Conservation (phyloP, 2,888 invertebrate genomes). For the Lochmaea crataegi region DNA sequence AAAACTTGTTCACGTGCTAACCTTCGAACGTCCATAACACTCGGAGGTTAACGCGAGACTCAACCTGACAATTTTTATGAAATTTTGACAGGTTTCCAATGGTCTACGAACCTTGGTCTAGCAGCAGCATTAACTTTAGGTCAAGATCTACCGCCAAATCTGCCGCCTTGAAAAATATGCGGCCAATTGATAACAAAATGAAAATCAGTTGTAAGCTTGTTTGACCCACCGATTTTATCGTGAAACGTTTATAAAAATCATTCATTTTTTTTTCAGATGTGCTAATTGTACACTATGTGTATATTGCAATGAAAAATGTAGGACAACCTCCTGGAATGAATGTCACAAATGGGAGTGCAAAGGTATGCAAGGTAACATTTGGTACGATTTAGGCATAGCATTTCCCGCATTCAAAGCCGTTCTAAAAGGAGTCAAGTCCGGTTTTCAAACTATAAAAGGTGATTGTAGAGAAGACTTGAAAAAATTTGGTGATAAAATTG, state of each 20-base stretch:
- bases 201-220: too few relatives aligned
- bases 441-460: slow-evolving; percentile 62
- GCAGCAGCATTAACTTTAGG: too few relatives aligned
- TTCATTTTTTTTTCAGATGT: slow-evolving; percentile 69
- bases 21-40: too few relatives aligned
- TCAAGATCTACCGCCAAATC: too few relatives aligned
- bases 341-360: slow-evolving; percentile 81
- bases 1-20: too few relatives aligned
- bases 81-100: too few relatives aligned
- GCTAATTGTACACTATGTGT: slow-evolving; percentile 72
- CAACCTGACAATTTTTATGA: too few relatives aligned
- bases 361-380: slow-evolving; percentile 72
- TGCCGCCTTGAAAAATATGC: too few relatives aligned
- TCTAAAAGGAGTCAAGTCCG: slow-evolving; percentile 65
- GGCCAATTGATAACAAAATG: too few relatives aligned
- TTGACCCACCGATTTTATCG: background rate
- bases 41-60: too few relatives aligned
- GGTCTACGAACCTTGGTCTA: too few relatives aligned
- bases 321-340: slow-evolving; percentile 66
- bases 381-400: slow-evolving; percentile 80
- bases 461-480: slow-evolving; percentile 64
- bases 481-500: slow-evolving; percentile 61
- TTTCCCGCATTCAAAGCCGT: slow-evolving; percentile 81
- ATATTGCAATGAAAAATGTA: slow-evolving; percentile 78
- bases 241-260: background rate